Base-by-base conservation (phyloP, 1,140 invertebrate genomes). In the Zaprionus africanus region DNA sequence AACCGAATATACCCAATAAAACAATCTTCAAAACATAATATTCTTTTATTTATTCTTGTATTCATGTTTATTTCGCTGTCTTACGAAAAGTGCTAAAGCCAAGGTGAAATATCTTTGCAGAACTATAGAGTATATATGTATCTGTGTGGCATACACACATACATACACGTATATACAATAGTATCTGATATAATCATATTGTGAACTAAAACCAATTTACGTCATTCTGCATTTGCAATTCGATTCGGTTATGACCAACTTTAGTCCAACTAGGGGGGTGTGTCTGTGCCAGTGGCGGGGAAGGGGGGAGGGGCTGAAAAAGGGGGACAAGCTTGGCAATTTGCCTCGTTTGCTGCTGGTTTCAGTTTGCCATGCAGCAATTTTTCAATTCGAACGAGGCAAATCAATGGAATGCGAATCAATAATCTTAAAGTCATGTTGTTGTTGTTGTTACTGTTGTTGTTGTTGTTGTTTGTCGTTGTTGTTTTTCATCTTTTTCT, bases 391-490 rank as follows among this genome's bases (percentile, higher is more conserved):
- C 41, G 46, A 51, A 67, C 46, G 62, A 63, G 59, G 41, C 57
- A 76, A 83, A 76, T 83, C 81, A 66, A 73, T 80, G 81, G 73
- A 83, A 84, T 83, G 81, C 41, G 73, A 84, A 83, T 80, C 68
- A 84, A 81, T 83, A 83, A 84, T 80, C 60, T 62, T 51, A 31
- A 64, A 76, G 66, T 65, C 38, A 17, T 60, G 34, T 54, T 70
- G 31, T 43, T 57, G 51, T 76, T 68, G 31, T 59, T 34, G 31
- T 59, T 65, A n/a, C n/a, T 53, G 7, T 19, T 9, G 15, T 60
- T 26, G 28, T 63, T 64, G 38, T 76, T 68, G 31, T 59, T 34
- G 31, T 59, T 65, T 53, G 7, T 19, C 9, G 15, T 60, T 26
- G 28, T 63, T 64, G 38, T 59, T 60, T 75, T 38, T 61, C 43